phyloP scores from a whole-genome alignment of 2,888 invertebrate genomes.

The Cataglyphis livida region DNA sequence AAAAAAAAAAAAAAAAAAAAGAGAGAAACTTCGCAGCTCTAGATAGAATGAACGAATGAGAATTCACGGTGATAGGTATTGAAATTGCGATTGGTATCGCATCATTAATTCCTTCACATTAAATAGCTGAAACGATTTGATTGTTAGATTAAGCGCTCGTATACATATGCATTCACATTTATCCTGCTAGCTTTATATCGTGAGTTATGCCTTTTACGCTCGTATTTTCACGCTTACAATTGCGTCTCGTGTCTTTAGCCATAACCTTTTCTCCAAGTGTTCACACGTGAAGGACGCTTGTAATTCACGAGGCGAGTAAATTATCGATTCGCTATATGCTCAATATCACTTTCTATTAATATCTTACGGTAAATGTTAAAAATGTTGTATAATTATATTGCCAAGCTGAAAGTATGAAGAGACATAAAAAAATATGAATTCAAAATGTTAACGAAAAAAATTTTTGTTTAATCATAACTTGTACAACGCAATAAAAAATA shows the following conservation, averaged over 20 bases:
- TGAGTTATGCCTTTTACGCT: background rate
- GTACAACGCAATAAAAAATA: background rate
- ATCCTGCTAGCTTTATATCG: background rate
- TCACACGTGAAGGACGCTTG: background rate
- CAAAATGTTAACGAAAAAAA: background rate
- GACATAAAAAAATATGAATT: background rate
- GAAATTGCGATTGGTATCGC: constrained; percentile 34
- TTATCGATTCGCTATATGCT: constrained; percentile 13
- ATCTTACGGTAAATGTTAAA: background rate
- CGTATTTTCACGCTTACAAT: background rate
- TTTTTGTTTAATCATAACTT: background rate
- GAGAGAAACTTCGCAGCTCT: constrained; percentile 17
- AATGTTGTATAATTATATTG: background rate
- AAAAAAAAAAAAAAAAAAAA: background rate
- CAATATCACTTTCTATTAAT: background rate
- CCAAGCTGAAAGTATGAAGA: background rate
- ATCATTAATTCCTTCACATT: constrained; percentile 64
- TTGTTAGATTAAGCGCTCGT: constrained; percentile 7
- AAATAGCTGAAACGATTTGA: constrained; percentile 42
- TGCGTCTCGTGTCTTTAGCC: background rate
- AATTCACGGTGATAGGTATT: constrained; percentile 53
- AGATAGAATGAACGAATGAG: constrained; percentile 35
- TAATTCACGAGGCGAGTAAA: background rate
- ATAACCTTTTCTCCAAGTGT: background rate
- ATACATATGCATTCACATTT: background rate